Conservation (phyloP, 2,797 vertebrate species). For the Muscicapa striata region DNA sequence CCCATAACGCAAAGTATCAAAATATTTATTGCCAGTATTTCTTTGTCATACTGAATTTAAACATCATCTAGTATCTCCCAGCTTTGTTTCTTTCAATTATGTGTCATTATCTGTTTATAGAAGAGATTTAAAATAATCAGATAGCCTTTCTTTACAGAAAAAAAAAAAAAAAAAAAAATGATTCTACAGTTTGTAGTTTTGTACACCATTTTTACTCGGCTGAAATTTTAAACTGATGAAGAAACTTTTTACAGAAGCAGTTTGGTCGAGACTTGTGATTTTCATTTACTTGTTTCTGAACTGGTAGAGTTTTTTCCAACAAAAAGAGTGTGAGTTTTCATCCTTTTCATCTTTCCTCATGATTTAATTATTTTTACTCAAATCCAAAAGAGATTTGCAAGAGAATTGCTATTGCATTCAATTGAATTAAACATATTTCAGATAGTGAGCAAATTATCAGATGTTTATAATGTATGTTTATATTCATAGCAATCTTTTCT, state of each 20-base stretch:
- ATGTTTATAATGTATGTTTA: neutral
- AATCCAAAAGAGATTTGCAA: neutral
- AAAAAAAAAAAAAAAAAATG: neutral
- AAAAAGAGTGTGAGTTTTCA: neutral
- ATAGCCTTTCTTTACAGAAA: neutral
- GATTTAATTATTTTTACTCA: neutral
- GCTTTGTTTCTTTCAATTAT: neutral
- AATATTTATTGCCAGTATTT: neutral
- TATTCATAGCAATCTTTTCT: neutral
- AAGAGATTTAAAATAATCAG: neutral
- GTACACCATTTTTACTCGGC: neutral
- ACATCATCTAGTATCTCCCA: neutral
- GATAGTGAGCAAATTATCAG: neutral
- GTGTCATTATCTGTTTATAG: neutral
- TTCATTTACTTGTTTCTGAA: neutral
- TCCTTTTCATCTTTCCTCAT: neutral
- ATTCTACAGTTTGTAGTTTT: neutral
- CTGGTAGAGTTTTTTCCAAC: neutral
- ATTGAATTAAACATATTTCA: neutral
- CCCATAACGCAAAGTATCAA: rapidly evolving
- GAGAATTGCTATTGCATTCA: neutral
- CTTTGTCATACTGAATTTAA: neutral
- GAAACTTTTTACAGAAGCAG: neutral
- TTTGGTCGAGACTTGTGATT: neutral
- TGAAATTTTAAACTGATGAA: neutral